phyloP scores from a whole-genome alignment of 2,797 vertebrate genomes.

The Strix occidentalis region DNA sequence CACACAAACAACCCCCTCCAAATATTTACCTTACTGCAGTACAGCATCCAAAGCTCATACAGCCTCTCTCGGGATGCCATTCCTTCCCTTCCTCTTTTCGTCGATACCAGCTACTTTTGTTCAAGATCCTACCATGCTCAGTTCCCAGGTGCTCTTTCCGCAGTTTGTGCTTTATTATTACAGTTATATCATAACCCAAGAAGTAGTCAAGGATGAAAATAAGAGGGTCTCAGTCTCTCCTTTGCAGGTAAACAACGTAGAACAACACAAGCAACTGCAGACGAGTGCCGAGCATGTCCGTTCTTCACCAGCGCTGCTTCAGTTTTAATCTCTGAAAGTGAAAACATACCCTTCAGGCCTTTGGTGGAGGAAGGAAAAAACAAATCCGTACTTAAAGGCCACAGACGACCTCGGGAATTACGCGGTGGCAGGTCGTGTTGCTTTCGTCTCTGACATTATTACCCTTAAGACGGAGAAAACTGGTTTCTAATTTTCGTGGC shows the following conservation, averaged over 20 bases:
- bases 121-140: conserved; percentile 60
- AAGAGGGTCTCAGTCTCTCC: not conserved
- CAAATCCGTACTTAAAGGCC: not conserved
- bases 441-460: not conserved
- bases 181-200: not conserved
- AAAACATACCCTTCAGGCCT: conserved; percentile 39
- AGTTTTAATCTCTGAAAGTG: not conserved
- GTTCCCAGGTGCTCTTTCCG: not conserved
- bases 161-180: not conserved
- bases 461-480: not conserved
- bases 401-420: not conserved
- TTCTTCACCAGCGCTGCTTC: not conserved
- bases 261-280: not conserved
- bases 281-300: not conserved
- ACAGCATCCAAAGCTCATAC: conserved; percentile 99
- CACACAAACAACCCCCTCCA: not conserved
- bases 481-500: accelerated
- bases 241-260: not conserved
- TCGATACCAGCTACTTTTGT: not conserved
- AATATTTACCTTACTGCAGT: conserved; percentile 90
- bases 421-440: not conserved
- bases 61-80: conserved; percentile 97
- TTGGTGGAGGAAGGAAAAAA: not conserved
- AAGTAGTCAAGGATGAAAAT: not conserved
- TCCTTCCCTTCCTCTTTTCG: conserved; percentile 52